Conservation (phyloP, 2,113 vertebrate species). For the Triplophysa siluroides region DNA sequence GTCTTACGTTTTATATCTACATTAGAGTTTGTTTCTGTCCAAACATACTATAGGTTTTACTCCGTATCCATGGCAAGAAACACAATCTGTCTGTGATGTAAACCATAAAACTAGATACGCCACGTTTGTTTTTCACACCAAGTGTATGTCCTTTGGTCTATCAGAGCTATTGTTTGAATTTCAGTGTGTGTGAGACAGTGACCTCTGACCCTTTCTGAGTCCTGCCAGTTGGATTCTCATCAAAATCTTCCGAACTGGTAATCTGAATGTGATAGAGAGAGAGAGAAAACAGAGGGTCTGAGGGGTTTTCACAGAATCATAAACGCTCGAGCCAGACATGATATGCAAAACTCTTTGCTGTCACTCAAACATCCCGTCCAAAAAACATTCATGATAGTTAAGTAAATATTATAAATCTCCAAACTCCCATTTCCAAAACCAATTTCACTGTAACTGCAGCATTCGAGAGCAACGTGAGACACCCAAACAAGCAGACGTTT, state of each 20-base stretch:
- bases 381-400: neutral
- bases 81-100: neutral
- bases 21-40: neutral
- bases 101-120: neutral
- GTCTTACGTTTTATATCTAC: neutral
- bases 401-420: slow-evolving; percentile 16
- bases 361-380: neutral
- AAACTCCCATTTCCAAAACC: neutral
- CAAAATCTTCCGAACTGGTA: slow-evolving; percentile 13
- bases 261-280: slow-evolving; percentile 29
- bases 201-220: slow-evolving; percentile 18
- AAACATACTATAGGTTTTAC: slow-evolving; percentile 2
- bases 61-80: neutral
- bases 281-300: slow-evolving; percentile 1
- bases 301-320: slow-evolving; percentile 12
- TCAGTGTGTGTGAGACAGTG: slow-evolving; percentile 2
- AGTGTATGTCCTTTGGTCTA: neutral
- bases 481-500: neutral
- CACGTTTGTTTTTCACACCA: neutral
- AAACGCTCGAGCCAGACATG: slow-evolving; percentile 6
- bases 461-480: neutral
- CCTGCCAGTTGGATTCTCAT: slow-evolving; percentile 9
- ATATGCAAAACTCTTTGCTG: slow-evolving; percentile 1
- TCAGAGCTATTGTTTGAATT: slow-evolving; percentile 24
- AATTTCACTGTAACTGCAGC: neutral